A percentile compares a stretch with the other conserved stretches of the same genome.
Evolutionary conservation across 1,140 invertebrate species (phyloP).

Genomic region (Oryctes rhinoceros): DNA sequence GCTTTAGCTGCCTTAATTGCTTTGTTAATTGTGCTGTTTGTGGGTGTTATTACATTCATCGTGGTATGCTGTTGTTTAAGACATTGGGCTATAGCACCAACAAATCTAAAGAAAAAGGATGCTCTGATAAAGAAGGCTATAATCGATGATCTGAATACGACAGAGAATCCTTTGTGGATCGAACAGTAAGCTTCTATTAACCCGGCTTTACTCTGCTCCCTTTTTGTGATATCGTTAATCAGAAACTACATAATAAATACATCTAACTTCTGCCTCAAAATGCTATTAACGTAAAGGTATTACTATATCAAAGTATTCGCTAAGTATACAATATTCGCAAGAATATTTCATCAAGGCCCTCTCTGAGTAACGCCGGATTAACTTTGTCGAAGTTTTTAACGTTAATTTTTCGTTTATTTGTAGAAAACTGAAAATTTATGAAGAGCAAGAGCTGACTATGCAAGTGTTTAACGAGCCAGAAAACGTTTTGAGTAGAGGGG

Average conservation of each 20-base stretch:
- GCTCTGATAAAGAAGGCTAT: constrained; percentile 84
- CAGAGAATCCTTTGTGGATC: constrained; percentile 92
- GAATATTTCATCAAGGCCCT: too few species aligned
- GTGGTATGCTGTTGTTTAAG: constrained; percentile 89
- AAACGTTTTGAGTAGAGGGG: constrained; percentile 61
- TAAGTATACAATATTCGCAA: too few species aligned
- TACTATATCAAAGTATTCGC: too few species aligned
- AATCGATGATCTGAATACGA: constrained; percentile 84
- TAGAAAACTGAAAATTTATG: constrained; percentile 87
- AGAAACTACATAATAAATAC: too few species aligned
- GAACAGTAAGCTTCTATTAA: constrained; percentile 76
- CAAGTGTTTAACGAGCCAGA: constrained; percentile 88
- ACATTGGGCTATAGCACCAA: constrained; percentile 77
- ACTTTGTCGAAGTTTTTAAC: too few species aligned
- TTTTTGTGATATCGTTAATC: too few species aligned
- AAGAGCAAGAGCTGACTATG: constrained; percentile 93
- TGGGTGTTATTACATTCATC: constrained; percentile 86
- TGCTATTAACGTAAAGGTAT: too few species aligned
- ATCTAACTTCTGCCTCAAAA: too few species aligned
- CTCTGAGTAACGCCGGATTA: too few species aligned
- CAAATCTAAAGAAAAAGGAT: constrained; percentile 74
- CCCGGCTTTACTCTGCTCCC: too few species aligned
- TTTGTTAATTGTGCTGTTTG: constrained; percentile 83
- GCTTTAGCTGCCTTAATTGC: constrained; percentile 86
- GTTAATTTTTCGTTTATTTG: constrained; percentile 48